Evolutionary conservation across 2,797 vertebrate species (phyloP).

Genomic region (Microctenopoma lineatum): DNA sequence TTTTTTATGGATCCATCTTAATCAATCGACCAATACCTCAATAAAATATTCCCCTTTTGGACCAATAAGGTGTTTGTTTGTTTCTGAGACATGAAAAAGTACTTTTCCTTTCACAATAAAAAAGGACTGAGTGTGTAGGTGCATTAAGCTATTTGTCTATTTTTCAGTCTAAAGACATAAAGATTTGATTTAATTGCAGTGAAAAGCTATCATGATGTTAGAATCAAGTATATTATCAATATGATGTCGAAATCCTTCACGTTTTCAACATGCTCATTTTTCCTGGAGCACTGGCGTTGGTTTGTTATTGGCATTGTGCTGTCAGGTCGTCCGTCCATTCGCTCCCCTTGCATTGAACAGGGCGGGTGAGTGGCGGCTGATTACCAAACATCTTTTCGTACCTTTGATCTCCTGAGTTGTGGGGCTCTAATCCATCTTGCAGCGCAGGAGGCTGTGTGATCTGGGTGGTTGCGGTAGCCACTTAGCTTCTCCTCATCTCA

Average conservation of each 20-base stretch:
- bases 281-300: slow-evolving; percentile 13
- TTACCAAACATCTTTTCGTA: slow-evolving; percentile 75
- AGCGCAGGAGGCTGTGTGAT: slow-evolving; percentile 68
- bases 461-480: slow-evolving; percentile 68
- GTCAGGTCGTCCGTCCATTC: too few relatives aligned
- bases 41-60: slow-evolving; percentile 53
- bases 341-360: slow-evolving; percentile 41
- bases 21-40: slow-evolving; percentile 27
- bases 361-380: slow-evolving; percentile 64
- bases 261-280: slow-evolving; percentile 15
- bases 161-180: background rate
- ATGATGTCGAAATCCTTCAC: slow-evolving; percentile 7
- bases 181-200: background rate
- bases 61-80: slow-evolving; percentile 46
- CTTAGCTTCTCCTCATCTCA: slow-evolving; percentile 82
- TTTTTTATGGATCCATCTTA: slow-evolving; percentile 29
- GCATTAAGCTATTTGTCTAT: background rate
- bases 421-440: slow-evolving; percentile 83
- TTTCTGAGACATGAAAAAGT: slow-evolving; percentile 17
- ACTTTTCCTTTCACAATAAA: slow-evolving; percentile 5
- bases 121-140: background rate
- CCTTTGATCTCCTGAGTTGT: slow-evolving; percentile 85
- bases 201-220: background rate
- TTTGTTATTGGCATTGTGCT: background rate
- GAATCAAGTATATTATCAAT: background rate